Evolutionary conservation across 2,888 invertebrate genomes (phyloP).

Genomic region (Oxyscelio sp.): DNA sequence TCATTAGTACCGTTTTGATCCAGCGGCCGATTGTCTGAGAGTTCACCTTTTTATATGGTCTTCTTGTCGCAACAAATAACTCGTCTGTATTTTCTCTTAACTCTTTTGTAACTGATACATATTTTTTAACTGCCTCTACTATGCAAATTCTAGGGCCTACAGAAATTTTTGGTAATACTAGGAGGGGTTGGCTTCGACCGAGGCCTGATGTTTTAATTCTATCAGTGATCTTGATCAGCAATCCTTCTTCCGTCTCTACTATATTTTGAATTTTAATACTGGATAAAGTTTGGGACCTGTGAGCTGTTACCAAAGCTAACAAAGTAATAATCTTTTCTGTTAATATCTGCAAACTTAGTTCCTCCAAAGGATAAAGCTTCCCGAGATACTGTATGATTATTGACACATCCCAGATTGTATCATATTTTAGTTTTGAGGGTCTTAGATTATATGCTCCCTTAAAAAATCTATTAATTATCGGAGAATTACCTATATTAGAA

Average conservation of each 20-base stretch:
- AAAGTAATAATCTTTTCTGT: slow-evolving; percentile 57
- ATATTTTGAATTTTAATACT: slow-evolving; percentile 66
- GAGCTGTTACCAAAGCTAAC: slow-evolving; percentile 71
- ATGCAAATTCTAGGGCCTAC: too few relatives aligned
- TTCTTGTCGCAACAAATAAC: slow-evolving; percentile 11
- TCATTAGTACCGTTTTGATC: slow-evolving; percentile 15
- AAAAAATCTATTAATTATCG: slow-evolving; percentile 11
- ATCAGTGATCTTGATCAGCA: slow-evolving; percentile 62
- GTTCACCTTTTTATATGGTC: slow-evolving; percentile 5
- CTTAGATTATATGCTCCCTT: slow-evolving; percentile 1
- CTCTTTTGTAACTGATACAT: too few relatives aligned
- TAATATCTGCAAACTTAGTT: slow-evolving; percentile 48
- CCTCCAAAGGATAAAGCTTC: slow-evolving; percentile 20
- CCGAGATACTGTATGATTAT: slow-evolving; percentile 41
- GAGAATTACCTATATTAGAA: background rate
- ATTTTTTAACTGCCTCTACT: too few relatives aligned
- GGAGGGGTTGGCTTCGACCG: slow-evolving; percentile 28
- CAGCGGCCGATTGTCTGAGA: slow-evolving; percentile 20
- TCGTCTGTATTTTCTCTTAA: background rate
- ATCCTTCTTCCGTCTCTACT: background rate
- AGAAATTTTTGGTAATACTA: slow-evolving; percentile 34
- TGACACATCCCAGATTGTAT: slow-evolving; percentile 9
- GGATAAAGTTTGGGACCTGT: slow-evolving; percentile 67
- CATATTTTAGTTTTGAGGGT: slow-evolving; percentile 19
- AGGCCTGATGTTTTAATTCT: slow-evolving; percentile 68